Evolutionary conservation across 2,113 vertebrate genomes (phyloP).

Genomic region (Emydocephalus ijimae): DNA sequence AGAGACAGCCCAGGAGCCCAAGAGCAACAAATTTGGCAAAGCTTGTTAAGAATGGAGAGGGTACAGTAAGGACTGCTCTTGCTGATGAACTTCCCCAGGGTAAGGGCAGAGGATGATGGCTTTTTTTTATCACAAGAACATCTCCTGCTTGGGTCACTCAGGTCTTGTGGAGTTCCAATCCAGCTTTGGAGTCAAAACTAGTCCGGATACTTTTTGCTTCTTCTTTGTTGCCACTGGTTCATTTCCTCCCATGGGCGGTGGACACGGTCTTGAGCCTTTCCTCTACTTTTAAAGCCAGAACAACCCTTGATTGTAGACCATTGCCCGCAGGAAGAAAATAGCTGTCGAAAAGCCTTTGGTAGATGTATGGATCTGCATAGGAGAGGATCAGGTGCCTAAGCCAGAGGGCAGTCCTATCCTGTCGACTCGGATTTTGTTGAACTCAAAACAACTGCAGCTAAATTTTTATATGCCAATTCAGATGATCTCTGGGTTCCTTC

Average conservation of each 20-base stretch:
- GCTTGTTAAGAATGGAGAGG: background rate
- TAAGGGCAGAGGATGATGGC: background rate
- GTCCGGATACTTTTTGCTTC: background rate
- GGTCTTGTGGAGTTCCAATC: constrained; percentile 71
- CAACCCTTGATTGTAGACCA: background rate
- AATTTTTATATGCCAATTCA: background rate
- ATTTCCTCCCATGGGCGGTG: accelerated
- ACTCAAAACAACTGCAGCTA: background rate
- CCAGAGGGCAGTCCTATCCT: background rate
- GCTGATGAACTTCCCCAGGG: background rate
- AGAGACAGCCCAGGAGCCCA: constrained; percentile 55
- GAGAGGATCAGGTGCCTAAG: background rate
- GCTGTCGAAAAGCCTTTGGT: background rate
- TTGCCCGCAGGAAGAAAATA: background rate
- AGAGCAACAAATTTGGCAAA: background rate
- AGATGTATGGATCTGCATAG: background rate
- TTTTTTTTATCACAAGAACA: constrained; percentile 85
- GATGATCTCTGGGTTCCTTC: background rate
- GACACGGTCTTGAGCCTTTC: background rate
- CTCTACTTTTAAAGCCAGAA: background rate
- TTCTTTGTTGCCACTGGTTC: background rate
- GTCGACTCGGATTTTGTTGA: background rate
- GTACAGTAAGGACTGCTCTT: background rate
- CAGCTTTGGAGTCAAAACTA: constrained; percentile 71
- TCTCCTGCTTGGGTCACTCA: constrained; percentile 89